Evolutionary conservation across 92 coral and sea anemone species (phyloP).

Genomic region (Parazoanthus swiftii): DNA sequence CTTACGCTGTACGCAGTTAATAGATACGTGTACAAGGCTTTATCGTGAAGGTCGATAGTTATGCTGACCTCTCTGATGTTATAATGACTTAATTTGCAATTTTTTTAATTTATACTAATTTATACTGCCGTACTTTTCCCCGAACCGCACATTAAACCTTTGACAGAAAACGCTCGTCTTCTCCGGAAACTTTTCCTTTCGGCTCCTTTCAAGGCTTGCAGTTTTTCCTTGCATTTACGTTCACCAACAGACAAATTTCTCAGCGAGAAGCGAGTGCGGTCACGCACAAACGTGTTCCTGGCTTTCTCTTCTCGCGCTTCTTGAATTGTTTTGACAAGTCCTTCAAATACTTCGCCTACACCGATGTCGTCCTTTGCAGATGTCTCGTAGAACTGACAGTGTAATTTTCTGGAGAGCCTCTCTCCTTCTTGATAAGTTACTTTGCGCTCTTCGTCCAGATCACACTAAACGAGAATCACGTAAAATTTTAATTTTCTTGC

Average conservation of each 20-base stretch:
- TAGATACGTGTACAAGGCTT: too few relatives aligned
- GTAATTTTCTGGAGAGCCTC: slow-evolving; percentile 63
- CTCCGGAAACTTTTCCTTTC: slow-evolving; percentile 48
- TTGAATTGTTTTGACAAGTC: slow-evolving; percentile 62
- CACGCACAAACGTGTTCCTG: slow-evolving; percentile 61
- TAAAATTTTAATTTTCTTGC: too few relatives aligned
- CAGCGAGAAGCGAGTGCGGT: slow-evolving; percentile 68
- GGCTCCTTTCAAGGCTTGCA: slow-evolving; percentile 60
- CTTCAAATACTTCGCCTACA: slow-evolving; percentile 72
- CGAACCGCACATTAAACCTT: slow-evolving; percentile 37
- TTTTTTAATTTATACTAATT: background rate
- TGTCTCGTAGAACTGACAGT: slow-evolving; percentile 79
- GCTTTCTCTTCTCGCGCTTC: slow-evolving; percentile 57
- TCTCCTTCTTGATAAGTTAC: slow-evolving; percentile 80
- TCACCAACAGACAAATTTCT: slow-evolving; percentile 67
- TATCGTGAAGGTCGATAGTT: too few relatives aligned
- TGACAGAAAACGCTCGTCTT: slow-evolving; percentile 40
- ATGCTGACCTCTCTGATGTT: too few relatives aligned
- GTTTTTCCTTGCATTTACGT: slow-evolving; percentile 75
- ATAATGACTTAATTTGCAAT: too few relatives aligned
- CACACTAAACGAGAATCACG: slow-evolving; percentile 56
- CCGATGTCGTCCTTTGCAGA: slow-evolving; percentile 88
- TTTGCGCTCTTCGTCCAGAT: slow-evolving; percentile 68
- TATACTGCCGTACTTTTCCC: slow-evolving; percentile 37
- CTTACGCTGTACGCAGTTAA: too few relatives aligned